A percentile compares a stretch with the other conserved stretches of the same genome.
Evolutionary conservation across 2,113 vertebrate genomes (phyloP).

Genomic region (Chaenogobius annularis): DNA sequence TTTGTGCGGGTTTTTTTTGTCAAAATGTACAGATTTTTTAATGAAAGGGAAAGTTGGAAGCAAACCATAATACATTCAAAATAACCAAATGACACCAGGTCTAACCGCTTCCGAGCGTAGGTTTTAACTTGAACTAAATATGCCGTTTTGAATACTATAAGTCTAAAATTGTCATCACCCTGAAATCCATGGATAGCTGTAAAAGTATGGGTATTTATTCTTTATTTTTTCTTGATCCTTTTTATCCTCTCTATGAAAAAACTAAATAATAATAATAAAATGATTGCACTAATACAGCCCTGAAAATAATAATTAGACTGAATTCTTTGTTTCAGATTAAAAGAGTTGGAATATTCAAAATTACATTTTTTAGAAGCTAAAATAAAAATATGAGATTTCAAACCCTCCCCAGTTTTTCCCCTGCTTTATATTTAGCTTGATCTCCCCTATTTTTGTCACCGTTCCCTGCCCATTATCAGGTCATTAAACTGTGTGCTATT

Average conservation of each 20-base stretch:
- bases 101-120: too few relatives aligned
- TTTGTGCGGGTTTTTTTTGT: too few relatives aligned
- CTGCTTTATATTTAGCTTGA: not conserved
- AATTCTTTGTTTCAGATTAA: not conserved
- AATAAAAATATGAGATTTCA: not conserved
- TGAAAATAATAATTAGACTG: not conserved
- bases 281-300: not conserved
- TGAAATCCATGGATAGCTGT: too few relatives aligned
- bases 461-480: conserved; percentile 27
- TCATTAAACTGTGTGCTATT: conserved; percentile 45
- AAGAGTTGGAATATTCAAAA: not conserved
- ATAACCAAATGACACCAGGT: too few relatives aligned
- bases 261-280: not conserved
- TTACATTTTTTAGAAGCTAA: not conserved
- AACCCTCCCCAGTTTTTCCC: not conserved
- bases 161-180: too few relatives aligned
- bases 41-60: too few relatives aligned
- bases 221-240: not conserved
- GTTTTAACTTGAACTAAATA: too few relatives aligned
- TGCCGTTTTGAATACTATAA: too few relatives aligned
- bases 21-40: not conserved
- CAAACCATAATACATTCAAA: too few relatives aligned
- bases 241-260: not conserved
- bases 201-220: too few relatives aligned
- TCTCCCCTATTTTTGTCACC: conserved; percentile 22